phyloP scores from a whole-genome alignment of 2,113 vertebrate species.

The Garra rufa region DNA sequence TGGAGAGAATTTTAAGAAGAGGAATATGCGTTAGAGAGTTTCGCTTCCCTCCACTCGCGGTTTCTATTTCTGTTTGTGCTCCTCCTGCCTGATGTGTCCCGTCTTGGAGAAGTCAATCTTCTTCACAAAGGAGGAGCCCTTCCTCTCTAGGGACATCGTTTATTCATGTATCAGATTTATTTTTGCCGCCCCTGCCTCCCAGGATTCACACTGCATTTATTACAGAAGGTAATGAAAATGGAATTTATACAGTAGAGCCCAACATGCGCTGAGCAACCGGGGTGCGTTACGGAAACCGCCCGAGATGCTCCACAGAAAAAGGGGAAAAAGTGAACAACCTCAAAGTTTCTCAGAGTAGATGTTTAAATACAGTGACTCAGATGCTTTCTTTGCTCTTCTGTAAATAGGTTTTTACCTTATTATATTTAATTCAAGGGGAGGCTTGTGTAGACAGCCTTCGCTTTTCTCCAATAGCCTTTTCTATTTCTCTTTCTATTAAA shows the following conservation, averaged over 20 bases:
- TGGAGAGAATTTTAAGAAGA: constrained; percentile 31
- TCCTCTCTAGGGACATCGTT: constrained; percentile 72
- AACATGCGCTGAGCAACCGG: constrained; percentile 64
- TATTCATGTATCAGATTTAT: constrained; percentile 82
- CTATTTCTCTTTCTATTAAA: constrained; percentile 21
- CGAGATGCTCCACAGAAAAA: constrained; percentile 25
- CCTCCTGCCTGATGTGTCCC: constrained; percentile 73
- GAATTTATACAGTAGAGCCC: constrained; percentile 71
- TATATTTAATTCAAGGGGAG: constrained; percentile 1
- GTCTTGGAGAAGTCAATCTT: constrained; percentile 79
- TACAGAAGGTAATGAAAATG: constrained; percentile 74
- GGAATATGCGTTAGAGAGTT: constrained; percentile 53
- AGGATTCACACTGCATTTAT: constrained; percentile 75
- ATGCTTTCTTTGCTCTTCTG: not conserved
- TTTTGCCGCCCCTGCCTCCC: constrained; percentile 72
- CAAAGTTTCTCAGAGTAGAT: constrained; percentile 57
- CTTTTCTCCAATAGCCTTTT: constrained; percentile 1
- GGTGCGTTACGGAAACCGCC: constrained; percentile 39
- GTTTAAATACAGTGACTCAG: not conserved
- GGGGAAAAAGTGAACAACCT: constrained; percentile 23
- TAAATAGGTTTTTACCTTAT: not conserved
- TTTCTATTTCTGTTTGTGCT: constrained; percentile 74
- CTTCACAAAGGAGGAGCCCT: constrained; percentile 74
- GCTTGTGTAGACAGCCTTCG: not conserved
- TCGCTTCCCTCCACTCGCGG: constrained; percentile 59